Evolutionary conservation across 1,140 invertebrate genomes (phyloP), one percentile per base, ranked within the genome.

Genomic region (Ganaspis sp.): DNA sequence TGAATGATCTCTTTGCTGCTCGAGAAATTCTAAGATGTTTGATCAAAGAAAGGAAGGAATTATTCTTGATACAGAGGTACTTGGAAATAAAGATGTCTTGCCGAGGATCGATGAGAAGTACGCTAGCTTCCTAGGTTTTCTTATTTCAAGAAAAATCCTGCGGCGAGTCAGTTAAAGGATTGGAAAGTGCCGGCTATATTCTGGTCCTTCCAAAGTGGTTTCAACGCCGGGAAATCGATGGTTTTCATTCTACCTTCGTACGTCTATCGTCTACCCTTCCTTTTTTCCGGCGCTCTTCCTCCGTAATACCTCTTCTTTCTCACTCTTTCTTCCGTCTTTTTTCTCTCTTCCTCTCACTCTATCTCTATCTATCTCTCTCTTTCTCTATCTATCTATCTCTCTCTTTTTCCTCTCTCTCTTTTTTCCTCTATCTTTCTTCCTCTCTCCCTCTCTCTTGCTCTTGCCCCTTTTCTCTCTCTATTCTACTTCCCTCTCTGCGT

Each of bases 181-280:
- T 78, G 73, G 76, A 8, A 82, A 80, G 69, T 71, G 75, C 54
- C 38, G 72, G 70, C 69, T 26, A 72, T 29, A 53, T 45, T 29
- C 23, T 29, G 45, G 53, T 37, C 69, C 29, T 69, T 69, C 76
- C n/a, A 42, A 72, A 74, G 72, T 72, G 54, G 79, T 74, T 77
- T 72, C 53, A 54, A 70, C 42, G 72, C 53, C 40, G 73, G 75
- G 38, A 80, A 82, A 82, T 82, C 81, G 74, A 80, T 82, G 74
- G 45, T 82, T 82, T 82, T 82, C 78, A 38, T 74, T 76, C 76
- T 78, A 74, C 42, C 69, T 70, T 69, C 53, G 53, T 54, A 54
- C 53, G 53, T 54, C 53, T 54, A 54, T 64, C 54, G 54, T 64
- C 23, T 64, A 0, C 15, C 58, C 21, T n/a, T 64, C 58, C 58